Evolutionary conservation across 2,888 invertebrate genomes (phyloP), one percentile per base, ranked within the genome.

Genomic region (Cephus pygmeus): DNA sequence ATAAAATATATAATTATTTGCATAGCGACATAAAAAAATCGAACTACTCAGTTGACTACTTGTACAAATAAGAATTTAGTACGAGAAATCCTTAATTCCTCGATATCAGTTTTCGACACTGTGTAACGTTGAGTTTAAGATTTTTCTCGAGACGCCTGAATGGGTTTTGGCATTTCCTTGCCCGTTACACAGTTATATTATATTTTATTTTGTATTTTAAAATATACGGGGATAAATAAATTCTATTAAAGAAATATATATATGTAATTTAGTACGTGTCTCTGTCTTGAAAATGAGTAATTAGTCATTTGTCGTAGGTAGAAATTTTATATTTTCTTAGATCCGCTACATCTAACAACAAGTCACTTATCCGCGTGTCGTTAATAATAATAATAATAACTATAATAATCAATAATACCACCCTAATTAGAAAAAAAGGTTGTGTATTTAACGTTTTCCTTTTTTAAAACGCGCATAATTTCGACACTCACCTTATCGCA

Each of bases 301-400:
- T 15, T 40, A 56, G 56, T 56, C 56, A 56, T 56, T 56, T 56
- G 23, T 75, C 75, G 33, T 34, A 75, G 75, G 77, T 77, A 77
- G 69, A 77, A 69, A 77, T 40, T 75, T 40, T 40, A 75, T 75
- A 69, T 77, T 77, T 75, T 71, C 73, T 69, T 73, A 73, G 15
- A 69, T 76, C 23, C 36, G 69, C 36, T 35, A 69, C 69, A 35
- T 35, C 69, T 12, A 78, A 76, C 68, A 68, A 73, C 30, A 78
- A 40, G 36, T 73, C 34, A 78, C 69, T 75, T 68, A 75, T 78
- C 36, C 30, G 30, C 34, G 30, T 35, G 11, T 74, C 74, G 4
- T 34, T 74, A 36, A 34, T 34, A 35, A 35, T 35, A 73, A 34
- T 69, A 40, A 15, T 40, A 40, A 40, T 40, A 40, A 40, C 15